Evolutionary conservation across 2,888 invertebrate genomes (phyloP).

Genomic region (Scaptomyza flava): DNA sequence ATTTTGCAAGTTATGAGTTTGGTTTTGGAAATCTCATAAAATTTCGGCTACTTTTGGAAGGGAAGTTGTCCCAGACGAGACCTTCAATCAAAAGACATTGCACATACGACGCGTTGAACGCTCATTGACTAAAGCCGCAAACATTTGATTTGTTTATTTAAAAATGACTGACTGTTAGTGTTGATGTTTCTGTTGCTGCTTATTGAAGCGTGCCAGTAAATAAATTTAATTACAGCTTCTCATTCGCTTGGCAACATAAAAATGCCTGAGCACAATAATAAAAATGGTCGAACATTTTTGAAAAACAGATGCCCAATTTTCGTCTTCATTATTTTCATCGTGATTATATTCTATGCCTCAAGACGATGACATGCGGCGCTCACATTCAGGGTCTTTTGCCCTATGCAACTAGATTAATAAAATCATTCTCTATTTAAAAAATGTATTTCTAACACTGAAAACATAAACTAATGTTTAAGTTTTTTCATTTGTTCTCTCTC

Average conservation of each 20-base stretch:
- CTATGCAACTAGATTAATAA: constrained; percentile 58
- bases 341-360: constrained; percentile 32
- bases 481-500: not conserved
- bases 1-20: constrained; percentile 10
- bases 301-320: constrained; percentile 59
- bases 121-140: constrained; percentile 60
- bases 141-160: constrained; percentile 57
- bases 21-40: constrained; percentile 16
- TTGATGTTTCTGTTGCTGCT: constrained; percentile 26
- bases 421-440: not conserved
- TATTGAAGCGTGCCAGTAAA: constrained; percentile 65
- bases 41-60: constrained; percentile 25
- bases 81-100: constrained; percentile 34
- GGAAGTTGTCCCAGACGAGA: constrained; percentile 34
- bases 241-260: constrained; percentile 47
- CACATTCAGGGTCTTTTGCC: constrained; percentile 58
- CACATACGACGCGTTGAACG: constrained; percentile 41
- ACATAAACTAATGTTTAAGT: not conserved
- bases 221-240: constrained; percentile 67
- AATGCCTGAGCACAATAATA: constrained; percentile 27
- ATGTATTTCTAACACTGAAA: not conserved
- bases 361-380: constrained; percentile 54
- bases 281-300: constrained; percentile 34
- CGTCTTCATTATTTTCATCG: constrained; percentile 21
- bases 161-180: constrained; percentile 36